Percentiles rank a stretch among this genome's conserved stretches.
phyloP scores from a whole-genome alignment of 1,140 invertebrate species.

The Cydia pomonella region DNA sequence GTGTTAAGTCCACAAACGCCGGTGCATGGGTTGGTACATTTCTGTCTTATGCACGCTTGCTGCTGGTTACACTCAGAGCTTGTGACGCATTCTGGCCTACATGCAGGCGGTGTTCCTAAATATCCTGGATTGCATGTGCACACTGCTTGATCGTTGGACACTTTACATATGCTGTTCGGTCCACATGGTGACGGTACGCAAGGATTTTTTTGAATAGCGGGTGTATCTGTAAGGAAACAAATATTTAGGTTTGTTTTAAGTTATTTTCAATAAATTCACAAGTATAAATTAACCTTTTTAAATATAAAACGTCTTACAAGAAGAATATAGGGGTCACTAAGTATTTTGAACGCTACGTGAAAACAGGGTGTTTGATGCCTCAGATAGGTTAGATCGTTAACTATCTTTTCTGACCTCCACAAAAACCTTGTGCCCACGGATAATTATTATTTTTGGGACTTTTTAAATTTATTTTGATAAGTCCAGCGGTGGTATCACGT shows the following conservation, averaged over 20 bases:
- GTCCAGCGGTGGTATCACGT: too few relatives aligned
- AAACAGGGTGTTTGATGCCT: too few relatives aligned
- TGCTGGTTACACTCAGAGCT: conserved; percentile 78
- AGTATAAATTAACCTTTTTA: not conserved
- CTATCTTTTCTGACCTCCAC: too few relatives aligned
- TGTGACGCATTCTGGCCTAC: conserved; percentile 81
- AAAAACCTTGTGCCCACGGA: too few relatives aligned
- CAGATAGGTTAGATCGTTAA: too few relatives aligned
- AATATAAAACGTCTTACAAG: too few relatives aligned
- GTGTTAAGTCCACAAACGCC: conserved; percentile 83
- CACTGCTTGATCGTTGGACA: conserved; percentile 84
- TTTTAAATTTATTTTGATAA: too few relatives aligned
- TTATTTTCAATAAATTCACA: not conserved
- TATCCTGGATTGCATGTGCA: conserved; percentile 84
- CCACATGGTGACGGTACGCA: conserved; percentile 91
- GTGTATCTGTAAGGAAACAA: conserved; percentile 51
- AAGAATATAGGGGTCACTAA: too few relatives aligned
- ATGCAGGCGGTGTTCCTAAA: conserved; percentile 75
- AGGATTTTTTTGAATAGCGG: conserved; percentile 78
- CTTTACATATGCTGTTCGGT: conserved; percentile 86
- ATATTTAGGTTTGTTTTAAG: conserved; percentile 26
- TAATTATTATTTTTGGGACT: too few relatives aligned
- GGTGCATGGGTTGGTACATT: conserved; percentile 82
- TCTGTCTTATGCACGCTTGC: conserved; percentile 76
- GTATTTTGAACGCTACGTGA: too few relatives aligned